Base-by-base conservation (phyloP, 2,888 invertebrate genomes). In the Lamellibrachia columna region DNA sequence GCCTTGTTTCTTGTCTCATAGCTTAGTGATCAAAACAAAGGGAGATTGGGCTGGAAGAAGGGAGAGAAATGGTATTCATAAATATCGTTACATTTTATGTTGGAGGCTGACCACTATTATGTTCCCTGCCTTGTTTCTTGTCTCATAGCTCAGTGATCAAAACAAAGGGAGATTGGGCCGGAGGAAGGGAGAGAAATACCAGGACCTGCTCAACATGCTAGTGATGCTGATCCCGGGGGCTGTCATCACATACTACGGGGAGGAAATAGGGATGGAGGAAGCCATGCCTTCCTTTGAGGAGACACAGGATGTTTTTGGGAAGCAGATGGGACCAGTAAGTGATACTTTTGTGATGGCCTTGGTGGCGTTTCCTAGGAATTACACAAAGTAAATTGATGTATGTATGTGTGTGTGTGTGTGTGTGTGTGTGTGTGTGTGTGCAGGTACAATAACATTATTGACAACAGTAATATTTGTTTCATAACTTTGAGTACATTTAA, bases 161-260 rank as follows among this genome's bases (percentile, higher is more conserved):
- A 96, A 96, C 94, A 94, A 94, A 40, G 93, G 92, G 1, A 95
- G 97, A 22, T 92, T 96, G 7, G 95, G 96, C 0, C 95, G 93
- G 90, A 97, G 98, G 94, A 98, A 97, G 93, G 98, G 98, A 0
- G 75, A 96, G 1, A 97, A 97, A 93, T 97, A 98, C 94, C 97
- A 98, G 75, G 97, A 98, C 52, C 97, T 98, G n/a, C 97, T 98
- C 95, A 98, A 98, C 95, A 98, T 98, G 98, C 96, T 99, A 92
- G 97, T 98, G 40, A 97, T 98, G 95, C 96, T 98, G 40, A 97
- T 99, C 92, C 98, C 98, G 2, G 99, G 99, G 91, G 97, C 98
- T 11, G 98, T 98, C 0, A 97, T 99, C 2, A 98, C 98, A 0
- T 99, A 99, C 95, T 98, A 98, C 94, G 98, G 98, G 0, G 98